Evolutionary conservation across 2,888 invertebrate species (phyloP), one percentile per base, ranked within the genome.

Genomic region (Rhagonycha lutea): DNA sequence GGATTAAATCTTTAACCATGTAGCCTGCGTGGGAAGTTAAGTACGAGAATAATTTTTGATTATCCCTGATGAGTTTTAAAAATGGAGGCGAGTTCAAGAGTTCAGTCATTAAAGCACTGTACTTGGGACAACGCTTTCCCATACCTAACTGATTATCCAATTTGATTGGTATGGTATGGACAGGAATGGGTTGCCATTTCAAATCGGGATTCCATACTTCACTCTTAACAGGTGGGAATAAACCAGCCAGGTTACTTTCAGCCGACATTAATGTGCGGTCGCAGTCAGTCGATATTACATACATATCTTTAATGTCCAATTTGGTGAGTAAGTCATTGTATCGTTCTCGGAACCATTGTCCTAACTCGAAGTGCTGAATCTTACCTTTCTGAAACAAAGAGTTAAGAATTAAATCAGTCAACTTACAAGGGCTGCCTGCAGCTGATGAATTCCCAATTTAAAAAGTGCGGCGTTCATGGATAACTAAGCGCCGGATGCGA

Each of bases 201-300:
- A 94, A 85, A n/a, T 88, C 83, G 0, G 84, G 61, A 81, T 93
- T 89, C 94, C 94, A 95, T 0, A 89, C 76, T 81, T 92, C 89
- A 3, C 87, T 86, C 0, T 87, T 89, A 3, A 82, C 81, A 0
- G 94, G 94, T 4, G 94, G 93, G 85, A 92, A 95, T 70, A 95
- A 84, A 0, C 95, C 95, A 70, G 96, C 95, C 79, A 97, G 89
- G 86, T 96, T 93, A 1, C 93, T 90, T 84, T 93, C 91, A 0
- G 96, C 97, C 74, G 96, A 96, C 95, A 96, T 96, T 9, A 98
- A 87, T 0, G 97, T 96, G 26, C 98, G 92, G 87, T 98, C 97
- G 14, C 94, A 93, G 87, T 97, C 95, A 0, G 97, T 96, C 67
- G 96, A 95, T 70, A 90, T 88, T 3, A 94, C 87, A 82, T 89